Base-by-base conservation (phyloP, 2,113 vertebrate species). In the Salvelinus namaycush region DNA sequence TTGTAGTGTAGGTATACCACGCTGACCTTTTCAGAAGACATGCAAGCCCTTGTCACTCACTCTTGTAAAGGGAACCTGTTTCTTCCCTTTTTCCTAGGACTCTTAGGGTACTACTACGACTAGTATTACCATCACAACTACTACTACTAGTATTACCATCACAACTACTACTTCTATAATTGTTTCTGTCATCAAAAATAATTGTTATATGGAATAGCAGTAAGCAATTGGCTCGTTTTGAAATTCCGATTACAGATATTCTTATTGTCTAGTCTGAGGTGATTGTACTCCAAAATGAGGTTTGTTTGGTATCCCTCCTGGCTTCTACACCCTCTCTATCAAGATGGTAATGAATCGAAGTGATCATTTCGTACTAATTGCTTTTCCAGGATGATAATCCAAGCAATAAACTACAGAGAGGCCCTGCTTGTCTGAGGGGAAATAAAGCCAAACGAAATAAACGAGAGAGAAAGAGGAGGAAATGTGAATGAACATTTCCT, bases 401-500 rank as follows among this genome's bases (percentile, higher is more conserved):
- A 27, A 64, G 82, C 84, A 83, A 89, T 88, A 87, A 89, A 84
- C 76, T 69, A 79, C 72, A 79, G 44, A 70, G 76, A 87, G 75
- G 75, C 76, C 67, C 74, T 65, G 59, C 67, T 11, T 12, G 80
- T 88, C 90, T 81, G 1, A 60, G 62, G 89, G 89, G 90, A 92
- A 89, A 91, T 89, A 84, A 70, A 70, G 68, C 78, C 77, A 83
- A 86, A 87, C 88, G 75, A 89, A 90, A 90, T 83, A 90, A 92
- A 90, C 79, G 81, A 86, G 72, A 82, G 76, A 68, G 73, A 72
- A 24, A 16, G 29, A 60, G 75, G 27, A 81, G 82, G 80, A 87
- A 81, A 90, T 88, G 87, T 88, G 83, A 92, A 93, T 91, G 90
- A 88, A 89, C 92, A 89, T 88, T 87, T 90, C 89, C 87, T 89